Conservation (phyloP, 2,888 invertebrate species). For the Cecidostiba fungosa region DNA sequence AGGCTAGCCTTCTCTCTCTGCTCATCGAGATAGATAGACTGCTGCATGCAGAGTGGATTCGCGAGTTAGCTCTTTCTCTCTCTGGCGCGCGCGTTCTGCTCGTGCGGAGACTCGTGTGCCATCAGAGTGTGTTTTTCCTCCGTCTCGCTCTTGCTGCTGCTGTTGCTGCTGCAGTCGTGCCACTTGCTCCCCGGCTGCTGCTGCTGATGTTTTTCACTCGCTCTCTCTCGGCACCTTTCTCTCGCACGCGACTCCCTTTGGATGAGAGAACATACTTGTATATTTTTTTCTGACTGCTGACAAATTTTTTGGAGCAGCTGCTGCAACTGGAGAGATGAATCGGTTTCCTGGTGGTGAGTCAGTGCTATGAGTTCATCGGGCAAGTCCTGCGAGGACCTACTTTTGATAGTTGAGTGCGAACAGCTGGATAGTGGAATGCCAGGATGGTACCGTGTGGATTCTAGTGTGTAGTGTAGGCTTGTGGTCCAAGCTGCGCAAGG, state of each 20-base stretch:
- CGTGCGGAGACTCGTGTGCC: neutral
- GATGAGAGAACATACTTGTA: too few relatives aligned
- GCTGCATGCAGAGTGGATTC: neutral
- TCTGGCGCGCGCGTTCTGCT: neutral
- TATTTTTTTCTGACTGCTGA: neutral
- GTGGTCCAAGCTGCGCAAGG: neutral
- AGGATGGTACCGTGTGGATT: neutral
- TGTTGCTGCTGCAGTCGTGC: neutral
- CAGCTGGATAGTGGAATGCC: slow-evolving; percentile 35
- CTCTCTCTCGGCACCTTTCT: slow-evolving; percentile 24
- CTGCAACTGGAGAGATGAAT: neutral
- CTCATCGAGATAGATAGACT: neutral
- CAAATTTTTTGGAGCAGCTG: neutral
- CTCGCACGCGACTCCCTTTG: slow-evolving; percentile 15
- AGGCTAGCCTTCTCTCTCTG: slow-evolving; percentile 24
- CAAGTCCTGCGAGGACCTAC: slow-evolving; percentile 15
- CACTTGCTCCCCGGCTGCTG: slow-evolving; percentile 29
- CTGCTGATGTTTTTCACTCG: slow-evolving; percentile 26
- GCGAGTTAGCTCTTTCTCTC: slow-evolving; percentile 28
- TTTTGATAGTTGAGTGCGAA: slow-evolving; percentile 12
- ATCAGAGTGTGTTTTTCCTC: slow-evolving; percentile 55
- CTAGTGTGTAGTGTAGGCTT: neutral
- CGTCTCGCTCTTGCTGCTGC: slow-evolving; percentile 52
- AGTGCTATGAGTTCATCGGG: neutral
- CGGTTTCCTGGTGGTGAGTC: neutral